Evolutionary conservation across 2,113 vertebrate genomes (phyloP).

Genomic region (Romanogobio albipinnatus): DNA sequence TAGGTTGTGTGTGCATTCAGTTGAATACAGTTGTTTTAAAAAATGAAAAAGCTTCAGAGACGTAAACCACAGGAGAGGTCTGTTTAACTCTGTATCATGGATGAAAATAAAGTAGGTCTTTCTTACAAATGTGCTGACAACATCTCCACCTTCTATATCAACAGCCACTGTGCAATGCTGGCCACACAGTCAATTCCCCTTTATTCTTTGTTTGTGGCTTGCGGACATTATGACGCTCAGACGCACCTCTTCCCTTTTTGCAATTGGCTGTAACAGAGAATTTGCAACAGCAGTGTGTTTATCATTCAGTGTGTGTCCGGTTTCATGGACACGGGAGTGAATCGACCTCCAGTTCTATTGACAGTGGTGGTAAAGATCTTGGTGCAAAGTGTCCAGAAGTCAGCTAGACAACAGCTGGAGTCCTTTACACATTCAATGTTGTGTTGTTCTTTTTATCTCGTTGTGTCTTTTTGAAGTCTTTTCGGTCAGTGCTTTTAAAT

Average conservation of each 20-base stretch:
- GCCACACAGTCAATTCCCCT: constrained; percentile 51
- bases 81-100: constrained; percentile 65
- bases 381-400: constrained; percentile 67
- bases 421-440: constrained; percentile 75
- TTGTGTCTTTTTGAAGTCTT: constrained; percentile 36
- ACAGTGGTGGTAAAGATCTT: constrained; percentile 64
- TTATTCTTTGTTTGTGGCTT: constrained; percentile 36
- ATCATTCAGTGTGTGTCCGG: constrained; percentile 36
- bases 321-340: constrained; percentile 20
- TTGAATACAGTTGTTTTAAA: constrained; percentile 67
- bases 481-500: constrained; percentile 53
- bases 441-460: constrained; percentile 47
- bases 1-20: constrained; percentile 77
- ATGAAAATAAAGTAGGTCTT: constrained; percentile 74
- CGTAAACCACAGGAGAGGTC: constrained; percentile 65
- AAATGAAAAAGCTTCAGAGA: constrained; percentile 58
- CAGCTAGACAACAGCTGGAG: constrained; percentile 63
- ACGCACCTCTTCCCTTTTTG: constrained; percentile 5
- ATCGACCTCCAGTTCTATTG: constrained; percentile 41
- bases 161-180: constrained; percentile 63
- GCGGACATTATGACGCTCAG: neutral
- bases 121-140: constrained; percentile 59
- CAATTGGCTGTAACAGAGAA: neutral
- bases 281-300: constrained; percentile 31
- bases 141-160: constrained; percentile 52